Base-by-base conservation (phyloP, 2,797 vertebrate genomes). In the Triplophysa yarkandensis region DNA sequence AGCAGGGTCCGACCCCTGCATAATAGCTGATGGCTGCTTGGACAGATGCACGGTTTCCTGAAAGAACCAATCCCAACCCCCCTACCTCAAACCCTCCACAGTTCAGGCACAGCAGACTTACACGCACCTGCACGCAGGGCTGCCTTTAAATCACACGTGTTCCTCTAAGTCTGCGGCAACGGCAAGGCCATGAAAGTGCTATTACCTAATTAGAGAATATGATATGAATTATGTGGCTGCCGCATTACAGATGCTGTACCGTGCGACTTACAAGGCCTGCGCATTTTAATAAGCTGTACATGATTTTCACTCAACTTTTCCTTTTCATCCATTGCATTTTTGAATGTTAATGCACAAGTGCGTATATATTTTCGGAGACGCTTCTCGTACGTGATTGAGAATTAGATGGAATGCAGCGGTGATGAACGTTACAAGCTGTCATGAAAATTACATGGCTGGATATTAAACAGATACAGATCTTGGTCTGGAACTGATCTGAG, bases 1-100 rank as follows among this genome's bases (percentile, higher is more conserved):
- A 67, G 21, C 72, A 57, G 75, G 64, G 43, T 67, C 39, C 66
- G 69, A 62, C 61, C 80, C 65, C 61, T 71, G 70, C 79, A 85
- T 81, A 83, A 85, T 82, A 79, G 79, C 77, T 69, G 71, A 67
- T 77, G 68, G 76, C 78, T 76, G 75, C 71, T 77, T 54, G 78
- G 76, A 80, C 80, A 85, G 77, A 83, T 82, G 80, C 80, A 85
- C 80, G 65, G 71, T 71, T 73, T 68, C 76, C 61, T 74, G 74
- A 82, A 82, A 80, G 74, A 79, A 61, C 52, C 58, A 74, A 52
- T 34, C 72, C 68, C 68, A 74, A 68, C 48, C 76, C 57, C 34
- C 69, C n/a, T 39, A 32, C 55, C 68, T 48, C 19, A 46, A 43
- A 63, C 61, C 77, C 67, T 41, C 27, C 61, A 62, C 72, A 65